Evolutionary conservation across 2,888 invertebrate species (phyloP).

Genomic region (Dermolepida albohirtum): DNA sequence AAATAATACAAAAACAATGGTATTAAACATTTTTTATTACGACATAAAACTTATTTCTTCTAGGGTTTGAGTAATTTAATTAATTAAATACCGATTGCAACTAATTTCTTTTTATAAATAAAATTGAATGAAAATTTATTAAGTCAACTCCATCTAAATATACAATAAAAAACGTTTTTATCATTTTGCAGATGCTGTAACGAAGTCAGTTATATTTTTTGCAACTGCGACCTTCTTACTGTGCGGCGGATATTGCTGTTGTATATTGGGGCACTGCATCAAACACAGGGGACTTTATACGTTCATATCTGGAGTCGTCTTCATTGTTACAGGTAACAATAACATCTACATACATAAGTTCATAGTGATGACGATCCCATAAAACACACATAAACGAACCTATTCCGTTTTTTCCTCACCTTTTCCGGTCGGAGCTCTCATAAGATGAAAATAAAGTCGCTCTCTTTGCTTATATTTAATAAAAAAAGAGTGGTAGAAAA

Average conservation of each 20-base stretch:
- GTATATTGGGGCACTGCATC: constrained; percentile 83
- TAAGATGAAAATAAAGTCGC: constrained; percentile 9
- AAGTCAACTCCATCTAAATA: too few relatives aligned
- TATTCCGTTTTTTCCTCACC: not conserved
- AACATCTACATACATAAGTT: constrained; percentile 15
- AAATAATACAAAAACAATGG: too few relatives aligned
- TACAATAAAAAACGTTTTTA: not conserved
- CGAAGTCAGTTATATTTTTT: constrained; percentile 85
- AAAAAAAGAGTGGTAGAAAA: not conserved
- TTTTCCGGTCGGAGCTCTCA: not conserved
- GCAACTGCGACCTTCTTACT: constrained; percentile 82
- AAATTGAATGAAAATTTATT: too few relatives aligned
- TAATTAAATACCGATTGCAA: too few relatives aligned
- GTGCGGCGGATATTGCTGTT: constrained; percentile 82
- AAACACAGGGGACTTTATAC: constrained; percentile 82
- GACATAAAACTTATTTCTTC: too few relatives aligned
- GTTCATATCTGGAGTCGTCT: constrained; percentile 87
- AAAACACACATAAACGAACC: not conserved
- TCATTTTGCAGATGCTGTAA: constrained; percentile 81
- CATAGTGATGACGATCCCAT: constrained; percentile 6
- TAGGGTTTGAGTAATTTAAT: too few relatives aligned
- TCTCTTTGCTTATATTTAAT: constrained; percentile 4
- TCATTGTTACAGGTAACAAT: constrained; percentile 86
- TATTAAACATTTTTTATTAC: too few relatives aligned
- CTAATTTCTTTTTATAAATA: too few relatives aligned